Evolutionary conservation across 2,888 invertebrate species (phyloP).

Genomic region (Amitus sp.): DNA sequence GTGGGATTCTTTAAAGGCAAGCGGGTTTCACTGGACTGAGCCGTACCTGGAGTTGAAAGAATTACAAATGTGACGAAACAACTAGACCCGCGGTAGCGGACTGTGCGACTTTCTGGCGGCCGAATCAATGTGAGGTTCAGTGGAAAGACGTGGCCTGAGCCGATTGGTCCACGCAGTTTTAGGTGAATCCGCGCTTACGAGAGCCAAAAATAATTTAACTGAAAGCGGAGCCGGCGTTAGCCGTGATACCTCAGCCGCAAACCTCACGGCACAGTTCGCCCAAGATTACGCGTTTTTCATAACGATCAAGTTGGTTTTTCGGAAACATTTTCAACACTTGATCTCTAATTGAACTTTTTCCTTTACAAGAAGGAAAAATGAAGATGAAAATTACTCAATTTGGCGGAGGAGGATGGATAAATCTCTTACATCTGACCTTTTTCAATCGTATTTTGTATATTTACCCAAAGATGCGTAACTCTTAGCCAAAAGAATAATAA

Average conservation of each 20-base stretch:
- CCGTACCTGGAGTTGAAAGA: slow-evolving; percentile 37
- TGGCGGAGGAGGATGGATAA: too few species aligned
- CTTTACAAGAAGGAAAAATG: too few species aligned
- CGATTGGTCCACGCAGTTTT: slow-evolving; percentile 60
- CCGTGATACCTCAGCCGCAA: slow-evolving; percentile 16
- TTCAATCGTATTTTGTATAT: too few species aligned
- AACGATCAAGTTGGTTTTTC: too few species aligned
- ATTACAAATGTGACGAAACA: slow-evolving; percentile 67
- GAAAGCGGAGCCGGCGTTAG: slow-evolving; percentile 58
- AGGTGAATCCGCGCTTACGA: slow-evolving; percentile 50
- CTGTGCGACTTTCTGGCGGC: slow-evolving; percentile 72
- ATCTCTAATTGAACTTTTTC: too few species aligned
- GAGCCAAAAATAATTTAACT: slow-evolving; percentile 62
- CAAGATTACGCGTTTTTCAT: too few species aligned
- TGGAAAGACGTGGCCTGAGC: slow-evolving; percentile 21
- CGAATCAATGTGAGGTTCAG: slow-evolving; percentile 38
- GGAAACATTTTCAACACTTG: too few species aligned
- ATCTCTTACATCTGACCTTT: too few species aligned
- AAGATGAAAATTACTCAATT: too few species aligned
- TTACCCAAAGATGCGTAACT: too few species aligned
- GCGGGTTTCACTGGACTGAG: slow-evolving; percentile 14
- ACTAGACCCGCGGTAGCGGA: slow-evolving; percentile 70
- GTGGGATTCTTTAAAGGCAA: not conserved
- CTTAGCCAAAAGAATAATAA: too few species aligned
- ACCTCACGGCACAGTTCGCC: too few species aligned